These are phyloP conservation scores for Ylistrum balloti DNA, from an alignment of 1,140 invertebrate genomes.

Conservation along the genomic window DNA sequence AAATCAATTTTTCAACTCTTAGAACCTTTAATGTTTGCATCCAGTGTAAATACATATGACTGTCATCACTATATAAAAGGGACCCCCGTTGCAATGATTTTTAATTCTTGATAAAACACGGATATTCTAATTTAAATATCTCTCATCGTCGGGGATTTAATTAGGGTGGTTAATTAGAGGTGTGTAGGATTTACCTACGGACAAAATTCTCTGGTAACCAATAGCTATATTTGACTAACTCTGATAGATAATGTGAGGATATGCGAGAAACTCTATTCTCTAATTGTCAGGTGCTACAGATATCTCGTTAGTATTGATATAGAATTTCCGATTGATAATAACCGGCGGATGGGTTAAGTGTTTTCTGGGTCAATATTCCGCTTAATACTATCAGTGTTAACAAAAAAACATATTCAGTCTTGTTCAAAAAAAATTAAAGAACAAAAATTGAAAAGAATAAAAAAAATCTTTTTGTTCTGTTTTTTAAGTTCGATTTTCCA, in stretches of 20 bases:
- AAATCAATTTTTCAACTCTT: conserved; percentile 9
- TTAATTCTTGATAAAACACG: neutral
- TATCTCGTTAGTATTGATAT: neutral
- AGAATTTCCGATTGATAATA: conserved; percentile 11
- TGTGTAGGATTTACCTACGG: neutral
- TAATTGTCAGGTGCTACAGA: neutral
- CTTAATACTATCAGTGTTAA: neutral
- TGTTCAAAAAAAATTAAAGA: neutral
- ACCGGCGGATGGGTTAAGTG: neutral
- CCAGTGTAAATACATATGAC: neutral
- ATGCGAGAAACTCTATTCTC: neutral
- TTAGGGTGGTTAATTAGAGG: neutral
- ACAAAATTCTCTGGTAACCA: neutral
- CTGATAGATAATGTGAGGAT: neutral
- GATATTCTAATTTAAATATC: neutral
- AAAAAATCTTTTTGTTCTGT: conserved; percentile 23
- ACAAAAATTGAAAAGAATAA: neutral
- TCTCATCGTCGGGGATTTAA: neutral
- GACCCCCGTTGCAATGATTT: neutral
- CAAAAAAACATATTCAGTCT: neutral
- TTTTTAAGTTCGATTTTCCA: neutral
- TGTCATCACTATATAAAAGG: neutral
- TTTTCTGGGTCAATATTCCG: neutral
- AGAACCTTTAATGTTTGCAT: neutral
- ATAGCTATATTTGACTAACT: neutral